Percentiles rank a stretch among this genome's conserved stretches.
Conservation (phyloP, 2,797 vertebrate species). For the Thripadectes ignobilis region DNA sequence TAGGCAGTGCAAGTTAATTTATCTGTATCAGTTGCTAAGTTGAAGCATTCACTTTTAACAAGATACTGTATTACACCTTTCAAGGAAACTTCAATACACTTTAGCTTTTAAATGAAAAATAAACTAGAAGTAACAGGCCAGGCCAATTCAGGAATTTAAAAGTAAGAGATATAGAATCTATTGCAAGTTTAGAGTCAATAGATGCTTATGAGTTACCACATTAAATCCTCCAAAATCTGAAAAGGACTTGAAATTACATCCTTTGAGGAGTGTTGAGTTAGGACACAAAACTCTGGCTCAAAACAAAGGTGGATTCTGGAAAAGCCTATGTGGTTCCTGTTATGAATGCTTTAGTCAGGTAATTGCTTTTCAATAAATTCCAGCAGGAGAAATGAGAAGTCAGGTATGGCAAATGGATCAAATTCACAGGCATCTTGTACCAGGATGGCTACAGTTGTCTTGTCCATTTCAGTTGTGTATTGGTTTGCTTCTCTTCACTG, state of each 20-base stretch:
- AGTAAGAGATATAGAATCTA: background rate
- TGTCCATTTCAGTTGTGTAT: background rate
- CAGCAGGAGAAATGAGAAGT: background rate
- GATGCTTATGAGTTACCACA: slow-evolving; percentile 22
- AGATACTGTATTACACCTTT: background rate
- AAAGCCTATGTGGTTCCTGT: background rate
- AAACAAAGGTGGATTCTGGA: background rate
- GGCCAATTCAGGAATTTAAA: background rate
- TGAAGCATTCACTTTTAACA: slow-evolving; percentile 23
- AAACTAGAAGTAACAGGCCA: background rate
- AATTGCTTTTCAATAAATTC: slow-evolving; percentile 30
- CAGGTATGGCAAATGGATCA: background rate
- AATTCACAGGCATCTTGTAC: background rate
- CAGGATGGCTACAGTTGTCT: background rate
- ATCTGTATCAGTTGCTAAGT: slow-evolving; percentile 42
- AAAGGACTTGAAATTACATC: background rate
- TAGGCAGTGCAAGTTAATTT: slow-evolving; percentile 64
- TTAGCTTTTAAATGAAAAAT: slow-evolving; percentile 30
- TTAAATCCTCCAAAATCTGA: background rate
- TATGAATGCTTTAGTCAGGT: background rate
- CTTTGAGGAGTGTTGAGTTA: background rate
- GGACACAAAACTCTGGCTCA: background rate
- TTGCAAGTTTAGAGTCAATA: slow-evolving; percentile 37
- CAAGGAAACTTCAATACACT: slow-evolving; percentile 43
- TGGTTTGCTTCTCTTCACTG: background rate